Conservation (phyloP, 2,113 vertebrate genomes). For the Pangasianodon gigas region DNA sequence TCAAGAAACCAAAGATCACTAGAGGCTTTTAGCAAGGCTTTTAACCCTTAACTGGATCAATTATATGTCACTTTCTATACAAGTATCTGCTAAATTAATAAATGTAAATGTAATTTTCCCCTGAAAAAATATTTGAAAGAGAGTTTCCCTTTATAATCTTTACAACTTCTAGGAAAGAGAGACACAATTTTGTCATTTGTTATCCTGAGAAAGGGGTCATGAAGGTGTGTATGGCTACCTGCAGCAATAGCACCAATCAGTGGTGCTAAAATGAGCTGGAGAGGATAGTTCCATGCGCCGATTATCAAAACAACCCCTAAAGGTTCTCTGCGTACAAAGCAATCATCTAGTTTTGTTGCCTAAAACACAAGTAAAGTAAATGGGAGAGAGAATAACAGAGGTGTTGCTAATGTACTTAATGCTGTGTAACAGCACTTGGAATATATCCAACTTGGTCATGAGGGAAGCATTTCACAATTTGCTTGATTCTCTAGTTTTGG, state of each 20-base stretch:
- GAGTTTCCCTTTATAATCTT: neutral
- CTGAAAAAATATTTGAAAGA: neutral
- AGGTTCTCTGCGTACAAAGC: slow-evolving; percentile 69
- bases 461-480: neutral
- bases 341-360: slow-evolving; percentile 74
- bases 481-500: neutral
- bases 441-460: neutral
- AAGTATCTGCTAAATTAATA: neutral
- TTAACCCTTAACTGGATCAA: neutral
- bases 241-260: slow-evolving; percentile 75
- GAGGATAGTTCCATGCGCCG: slow-evolving; percentile 76
- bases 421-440: neutral
- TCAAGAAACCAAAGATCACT: neutral
- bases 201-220: neutral
- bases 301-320: slow-evolving; percentile 76
- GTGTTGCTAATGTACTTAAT: neutral
- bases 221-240: slow-evolving; percentile 53
- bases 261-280: slow-evolving; percentile 70
- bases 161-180: neutral
- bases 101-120: neutral
- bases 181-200: neutral
- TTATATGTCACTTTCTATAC: neutral
- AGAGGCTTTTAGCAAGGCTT: neutral
- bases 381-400: neutral
- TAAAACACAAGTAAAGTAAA: slow-evolving; percentile 44